These are phyloP conservation scores for Rhabditophanes sp. DNA, from an alignment of 2,888 invertebrate genomes.

Conservation along the genomic window DNA sequence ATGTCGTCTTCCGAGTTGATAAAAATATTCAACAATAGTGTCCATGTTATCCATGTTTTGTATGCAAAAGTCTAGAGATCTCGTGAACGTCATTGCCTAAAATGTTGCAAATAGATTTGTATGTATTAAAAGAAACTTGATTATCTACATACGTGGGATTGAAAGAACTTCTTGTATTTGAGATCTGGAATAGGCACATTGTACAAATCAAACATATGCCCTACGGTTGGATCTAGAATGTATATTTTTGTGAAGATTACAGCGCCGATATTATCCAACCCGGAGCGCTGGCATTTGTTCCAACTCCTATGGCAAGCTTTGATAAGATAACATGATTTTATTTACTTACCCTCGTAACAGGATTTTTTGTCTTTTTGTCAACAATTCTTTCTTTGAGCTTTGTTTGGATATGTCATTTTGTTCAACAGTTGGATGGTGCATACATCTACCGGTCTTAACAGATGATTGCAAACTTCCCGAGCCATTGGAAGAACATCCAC, in stretches of 20 bases:
- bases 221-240: slow-evolving; percentile 5
- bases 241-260: slow-evolving; percentile 9
- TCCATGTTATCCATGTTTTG: slow-evolving; percentile 10
- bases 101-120: slow-evolving; percentile 7
- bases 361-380: slow-evolving; percentile 4
- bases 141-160: slow-evolving; percentile 4
- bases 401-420: no score
- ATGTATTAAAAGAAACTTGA: slow-evolving; percentile 3
- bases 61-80: slow-evolving; percentile 11
- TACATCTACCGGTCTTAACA: background rate
- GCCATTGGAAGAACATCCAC: background rate
- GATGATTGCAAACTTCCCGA: background rate
- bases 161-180: slow-evolving; percentile 10
- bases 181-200: slow-evolving; percentile 5
- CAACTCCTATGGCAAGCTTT: no score
- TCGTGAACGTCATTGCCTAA: slow-evolving; percentile 11
- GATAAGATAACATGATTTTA: no score
- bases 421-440: background rate
- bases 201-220: slow-evolving; percentile 7
- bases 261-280: slow-evolving; percentile 9
- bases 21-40: slow-evolving; percentile 7
- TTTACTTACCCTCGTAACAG: slow-evolving; percentile 1
- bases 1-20: slow-evolving; percentile 10
- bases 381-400: slow-evolving; percentile 1
- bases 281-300: slow-evolving; percentile 10